Percentiles rank a stretch among this genome's conserved stretches.
Conservation (phyloP, 2,888 invertebrate species). For the Cheiracanthium punctorium region DNA sequence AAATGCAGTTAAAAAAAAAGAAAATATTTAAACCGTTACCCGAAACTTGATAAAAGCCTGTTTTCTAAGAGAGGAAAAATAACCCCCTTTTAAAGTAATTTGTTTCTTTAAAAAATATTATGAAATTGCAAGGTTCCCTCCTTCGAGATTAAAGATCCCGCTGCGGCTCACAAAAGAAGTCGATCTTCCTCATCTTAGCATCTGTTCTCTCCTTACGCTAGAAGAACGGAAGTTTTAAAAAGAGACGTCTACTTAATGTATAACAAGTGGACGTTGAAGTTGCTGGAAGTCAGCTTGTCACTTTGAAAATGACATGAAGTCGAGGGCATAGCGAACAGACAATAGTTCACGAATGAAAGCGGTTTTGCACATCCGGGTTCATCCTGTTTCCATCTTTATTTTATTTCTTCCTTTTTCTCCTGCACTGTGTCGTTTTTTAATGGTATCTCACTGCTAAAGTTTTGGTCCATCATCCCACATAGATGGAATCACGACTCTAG, state of each 20-base stretch:
- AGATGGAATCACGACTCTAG: background rate
- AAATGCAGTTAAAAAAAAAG: no score
- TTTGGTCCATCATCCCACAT: background rate
- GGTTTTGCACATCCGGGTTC: slow-evolving; percentile 25
- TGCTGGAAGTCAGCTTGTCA: slow-evolving; percentile 3
- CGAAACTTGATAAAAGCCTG: no score
- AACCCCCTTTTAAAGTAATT: no score
- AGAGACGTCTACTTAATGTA: background rate
- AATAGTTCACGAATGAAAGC: slow-evolving; percentile 26
- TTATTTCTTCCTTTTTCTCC: background rate
- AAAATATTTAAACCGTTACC: no score
- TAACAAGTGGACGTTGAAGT: background rate
- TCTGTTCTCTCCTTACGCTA: background rate
- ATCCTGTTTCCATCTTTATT: no score
- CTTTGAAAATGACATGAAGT: slow-evolving; percentile 20
- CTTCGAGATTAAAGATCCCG: background rate
- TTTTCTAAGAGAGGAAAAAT: no score
- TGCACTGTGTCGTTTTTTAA: background rate
- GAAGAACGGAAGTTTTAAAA: background rate
- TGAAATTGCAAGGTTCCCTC: no score
- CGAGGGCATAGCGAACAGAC: background rate
- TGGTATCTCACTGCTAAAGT: background rate
- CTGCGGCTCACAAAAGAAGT: background rate
- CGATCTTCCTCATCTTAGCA: background rate
- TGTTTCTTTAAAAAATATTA: no score